Percentiles rank a stretch among this genome's conserved stretches.
Conservation (phyloP, 2,113 vertebrate species). For the Nannospalax galili region DNA sequence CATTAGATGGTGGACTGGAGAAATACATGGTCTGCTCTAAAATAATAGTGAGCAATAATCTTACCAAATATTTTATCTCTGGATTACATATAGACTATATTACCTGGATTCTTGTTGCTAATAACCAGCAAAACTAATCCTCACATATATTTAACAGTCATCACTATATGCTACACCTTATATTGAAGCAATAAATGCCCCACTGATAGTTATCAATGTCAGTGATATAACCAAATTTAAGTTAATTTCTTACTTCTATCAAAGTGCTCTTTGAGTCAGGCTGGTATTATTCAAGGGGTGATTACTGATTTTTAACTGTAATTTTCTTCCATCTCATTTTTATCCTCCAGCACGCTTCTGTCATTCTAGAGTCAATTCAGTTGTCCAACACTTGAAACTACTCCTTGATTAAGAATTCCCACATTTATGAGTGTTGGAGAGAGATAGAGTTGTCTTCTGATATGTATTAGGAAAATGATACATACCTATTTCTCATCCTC, state of each 20-base stretch:
- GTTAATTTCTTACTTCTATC: neutral
- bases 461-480: neutral
- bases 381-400: neutral
- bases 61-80: neutral
- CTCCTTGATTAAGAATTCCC: neutral
- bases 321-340: neutral
- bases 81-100: neutral
- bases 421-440: neutral
- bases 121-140: neutral
- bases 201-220: neutral
- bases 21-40: neutral
- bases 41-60: neutral
- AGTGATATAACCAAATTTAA: neutral
- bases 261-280: neutral
- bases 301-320: neutral
- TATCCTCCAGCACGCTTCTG: neutral
- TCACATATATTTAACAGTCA: neutral
- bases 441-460: neutral
- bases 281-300: neutral
- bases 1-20: neutral
- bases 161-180: neutral
- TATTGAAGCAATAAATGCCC: neutral
- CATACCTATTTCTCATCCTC: neutral
- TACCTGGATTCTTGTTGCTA: neutral
- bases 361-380: neutral